Evolutionary conservation across 2,888 invertebrate species (phyloP), one percentile per base, ranked within the genome.

Genomic region (Parnassius mnemosyne): DNA sequence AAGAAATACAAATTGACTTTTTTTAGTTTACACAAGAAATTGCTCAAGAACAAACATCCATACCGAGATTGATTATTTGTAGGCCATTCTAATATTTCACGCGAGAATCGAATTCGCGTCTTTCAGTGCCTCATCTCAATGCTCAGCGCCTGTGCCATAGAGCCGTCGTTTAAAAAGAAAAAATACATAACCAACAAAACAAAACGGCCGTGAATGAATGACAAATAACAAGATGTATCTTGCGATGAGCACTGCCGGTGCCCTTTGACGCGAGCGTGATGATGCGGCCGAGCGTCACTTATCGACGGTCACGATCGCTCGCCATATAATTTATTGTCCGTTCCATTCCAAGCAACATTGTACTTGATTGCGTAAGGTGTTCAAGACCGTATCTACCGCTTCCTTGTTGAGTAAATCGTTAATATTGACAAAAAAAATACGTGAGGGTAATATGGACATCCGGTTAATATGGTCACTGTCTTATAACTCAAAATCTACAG

Each of bases 291-390:
- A 44, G 46, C 52, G 53, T 57, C 25, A 52, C 58, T 71, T 70
- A 69, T 75, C 74, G 75, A 62, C 73, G 68, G 79, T 80, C 81
- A 81, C 80, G 81, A 81, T 77, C 76, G 68, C 67, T 74, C 76
- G 76, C 75, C 75, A 76, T 71, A 71, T 66, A 68, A 64, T 69
- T 68, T 69, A 65, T 72, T 75, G 73, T 71, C 68, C 64, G 54
- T 60, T 54, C 50, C 60, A 53, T 65, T 63, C 53, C 51, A 57
- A 59, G 51, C 55, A 49, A 49, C 49, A 9, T 49, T 12, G 13
- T 49, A 49, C 49, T 13, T 13, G 16, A 12, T 49, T 49, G 49
- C 49, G 49, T 49, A n/a, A 46, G 46, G 13, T 10, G 49, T 49
- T 9, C n/a, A 11, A 11, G 10, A 12, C 46, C 13, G 7, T 49